These are phyloP conservation scores for Varanus komodoensis DNA, from an alignment of 2,113 vertebrate species.

Conservation along the genomic window DNA sequence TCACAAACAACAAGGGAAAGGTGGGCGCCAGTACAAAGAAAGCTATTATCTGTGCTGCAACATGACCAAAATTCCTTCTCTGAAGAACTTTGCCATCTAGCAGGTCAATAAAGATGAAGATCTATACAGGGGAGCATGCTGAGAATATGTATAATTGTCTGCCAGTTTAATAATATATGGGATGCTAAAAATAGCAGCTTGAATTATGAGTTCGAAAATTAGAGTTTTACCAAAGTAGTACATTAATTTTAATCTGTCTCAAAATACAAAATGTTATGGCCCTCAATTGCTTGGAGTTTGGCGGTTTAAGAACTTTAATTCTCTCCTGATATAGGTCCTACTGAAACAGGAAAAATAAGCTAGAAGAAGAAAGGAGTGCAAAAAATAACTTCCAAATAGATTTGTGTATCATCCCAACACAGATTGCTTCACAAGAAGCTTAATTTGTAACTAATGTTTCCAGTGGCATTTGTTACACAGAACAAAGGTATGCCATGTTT, in stretches of 20 bases:
- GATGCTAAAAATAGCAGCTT: background rate
- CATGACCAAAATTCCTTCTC: no score
- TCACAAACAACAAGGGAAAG: no score
- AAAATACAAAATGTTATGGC: background rate
- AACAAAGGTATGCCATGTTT: background rate
- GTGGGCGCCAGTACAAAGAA: no score
- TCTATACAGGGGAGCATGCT: background rate
- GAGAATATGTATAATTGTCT: background rate
- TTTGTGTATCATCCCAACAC: background rate
- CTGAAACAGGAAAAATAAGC: background rate
- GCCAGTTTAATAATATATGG: background rate
- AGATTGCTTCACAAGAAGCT: background rate
- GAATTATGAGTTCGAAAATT: background rate
- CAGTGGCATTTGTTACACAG: background rate
- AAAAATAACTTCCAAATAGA: background rate
- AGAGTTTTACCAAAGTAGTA: background rate
- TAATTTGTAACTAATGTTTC: background rate
- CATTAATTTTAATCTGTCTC: background rate
- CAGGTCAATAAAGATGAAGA: background rate
- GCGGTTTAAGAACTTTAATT: background rate
- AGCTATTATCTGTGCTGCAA: no score
- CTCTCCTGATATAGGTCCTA: background rate
- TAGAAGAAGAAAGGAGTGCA: no score
- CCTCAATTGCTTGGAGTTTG: background rate
- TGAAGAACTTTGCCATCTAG: no score